A percentile compares a stretch with the other conserved stretches of the same genome.
phyloP scores from a whole-genome alignment of 2,888 invertebrate genomes.

The Magallana nippona region DNA sequence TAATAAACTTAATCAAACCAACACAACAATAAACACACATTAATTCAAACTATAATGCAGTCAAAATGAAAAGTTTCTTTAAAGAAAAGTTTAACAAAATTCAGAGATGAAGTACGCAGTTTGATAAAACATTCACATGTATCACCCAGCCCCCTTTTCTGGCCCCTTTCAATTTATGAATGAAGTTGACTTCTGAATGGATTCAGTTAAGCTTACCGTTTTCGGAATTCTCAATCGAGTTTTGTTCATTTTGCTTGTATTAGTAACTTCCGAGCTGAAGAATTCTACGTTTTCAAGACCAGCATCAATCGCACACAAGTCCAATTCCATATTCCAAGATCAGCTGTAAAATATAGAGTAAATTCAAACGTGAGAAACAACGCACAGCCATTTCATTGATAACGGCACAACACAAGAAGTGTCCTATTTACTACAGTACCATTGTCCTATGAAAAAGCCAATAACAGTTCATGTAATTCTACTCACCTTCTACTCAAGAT shows the following conservation, averaged over 20 bases:
- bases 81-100: too few relatives aligned
- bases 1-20: too few relatives aligned
- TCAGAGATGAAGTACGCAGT: too few relatives aligned
- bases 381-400: neutral
- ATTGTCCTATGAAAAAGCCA: neutral
- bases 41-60: too few relatives aligned
- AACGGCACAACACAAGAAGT: neutral
- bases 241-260: constrained; percentile 35
- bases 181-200: constrained; percentile 25
- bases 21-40: too few relatives aligned
- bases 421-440: neutral
- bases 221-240: constrained; percentile 44
- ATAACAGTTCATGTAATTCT: neutral
- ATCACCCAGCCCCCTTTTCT: neutral
- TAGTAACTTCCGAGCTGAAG: constrained; percentile 38
- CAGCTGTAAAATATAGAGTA: neutral
- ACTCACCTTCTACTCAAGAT: constrained; percentile 12
- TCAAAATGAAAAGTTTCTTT: too few relatives aligned
- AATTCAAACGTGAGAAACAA: neutral
- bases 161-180: constrained; percentile 31
- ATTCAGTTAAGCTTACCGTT: constrained; percentile 30
- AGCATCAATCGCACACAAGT: constrained; percentile 36
- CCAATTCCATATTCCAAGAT: constrained; percentile 41
- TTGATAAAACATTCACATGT: too few relatives aligned
- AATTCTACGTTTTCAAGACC: constrained; percentile 43